Conservation (phyloP, 2,797 vertebrate species). For the Propithecus perrieri region DNA sequence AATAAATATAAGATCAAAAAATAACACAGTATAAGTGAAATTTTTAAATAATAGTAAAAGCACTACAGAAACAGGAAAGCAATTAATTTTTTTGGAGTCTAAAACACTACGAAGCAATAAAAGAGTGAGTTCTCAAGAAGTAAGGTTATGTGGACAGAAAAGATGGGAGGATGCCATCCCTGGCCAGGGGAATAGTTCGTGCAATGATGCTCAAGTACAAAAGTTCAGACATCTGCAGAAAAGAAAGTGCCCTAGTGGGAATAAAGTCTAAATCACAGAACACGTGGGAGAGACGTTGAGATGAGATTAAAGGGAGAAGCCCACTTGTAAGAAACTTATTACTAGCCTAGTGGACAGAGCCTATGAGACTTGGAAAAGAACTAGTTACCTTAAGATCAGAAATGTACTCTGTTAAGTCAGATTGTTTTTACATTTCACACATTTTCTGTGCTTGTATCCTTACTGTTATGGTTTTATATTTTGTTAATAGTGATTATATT, state of each 20-base stretch:
- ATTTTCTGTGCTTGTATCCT: neutral
- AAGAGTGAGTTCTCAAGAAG: neutral
- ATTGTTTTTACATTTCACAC: neutral
- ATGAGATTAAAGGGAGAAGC: neutral
- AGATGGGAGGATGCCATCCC: neutral
- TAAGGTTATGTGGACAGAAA: neutral
- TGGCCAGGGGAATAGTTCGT: neutral
- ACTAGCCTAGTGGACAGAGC: neutral
- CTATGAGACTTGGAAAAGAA: neutral
- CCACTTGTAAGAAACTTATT: neutral
- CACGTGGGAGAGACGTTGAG: neutral
- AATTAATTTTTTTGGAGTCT: neutral
- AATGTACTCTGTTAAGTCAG: neutral
- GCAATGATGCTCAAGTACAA: neutral
- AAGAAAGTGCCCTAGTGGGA: neutral
- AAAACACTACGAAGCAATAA: neutral
- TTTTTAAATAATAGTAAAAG: neutral
- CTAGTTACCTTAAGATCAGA: neutral
- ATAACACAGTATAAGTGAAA: neutral
- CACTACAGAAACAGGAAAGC: neutral
- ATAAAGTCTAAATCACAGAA: neutral
- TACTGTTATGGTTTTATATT: neutral
- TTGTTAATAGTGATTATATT: neutral
- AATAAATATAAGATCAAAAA: neutral
- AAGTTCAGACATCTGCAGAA: neutral